Base-by-base conservation (phyloP, 2,797 vertebrate species). In the Rhynchotus rufescens region DNA sequence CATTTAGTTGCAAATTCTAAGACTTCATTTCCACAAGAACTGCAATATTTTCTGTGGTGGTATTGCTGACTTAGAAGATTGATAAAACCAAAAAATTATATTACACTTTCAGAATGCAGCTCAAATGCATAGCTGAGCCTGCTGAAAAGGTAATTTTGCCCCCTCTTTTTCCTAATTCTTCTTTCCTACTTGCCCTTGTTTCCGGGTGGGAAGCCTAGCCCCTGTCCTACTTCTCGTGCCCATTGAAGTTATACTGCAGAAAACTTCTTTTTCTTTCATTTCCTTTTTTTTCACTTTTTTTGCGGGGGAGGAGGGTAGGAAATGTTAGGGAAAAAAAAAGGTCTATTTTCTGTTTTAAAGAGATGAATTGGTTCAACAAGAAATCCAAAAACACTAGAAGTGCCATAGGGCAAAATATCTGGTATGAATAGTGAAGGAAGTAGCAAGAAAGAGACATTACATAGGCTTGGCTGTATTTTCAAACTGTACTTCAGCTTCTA, bases 401-500 rank as follows among this genome's bases (percentile, higher is more conserved):
- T 36, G 57, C 56, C 32, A 77, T 30, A 76, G 61, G 13, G 23
- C 22, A 88, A 88, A 87, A 66, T 59, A 62, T 34, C 28, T 88
- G 60, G 10, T 45, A 25, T 45, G 21, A 45, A 20, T 32, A 66
- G 51, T 21, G 52, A 92, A 71, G 38, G 45, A 80, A 79, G 3
- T 21, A 2, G 4, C 52, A 52, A 60, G 54, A 86, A 92, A 78
- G 36, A 57, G 16, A 26, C 28, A 83, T 85, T 49, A 92, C 78
- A 45, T 65, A 38, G 36, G 42, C 57, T 96, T 67, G 84, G 56
- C 42, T 86, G 67, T 73, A 79, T 90, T 90, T 95, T 84, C 64
- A 81, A 89, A 80, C 67, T 57, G 47, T 71, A 81, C 52, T 90
- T 89, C 80, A 92, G 74, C 47, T 91, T 88, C 78, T 86, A 64